Evolutionary conservation across 2,888 invertebrate genomes (phyloP), one percentile per base, ranked within the genome.

Genomic region (Erebia epiphron): DNA sequence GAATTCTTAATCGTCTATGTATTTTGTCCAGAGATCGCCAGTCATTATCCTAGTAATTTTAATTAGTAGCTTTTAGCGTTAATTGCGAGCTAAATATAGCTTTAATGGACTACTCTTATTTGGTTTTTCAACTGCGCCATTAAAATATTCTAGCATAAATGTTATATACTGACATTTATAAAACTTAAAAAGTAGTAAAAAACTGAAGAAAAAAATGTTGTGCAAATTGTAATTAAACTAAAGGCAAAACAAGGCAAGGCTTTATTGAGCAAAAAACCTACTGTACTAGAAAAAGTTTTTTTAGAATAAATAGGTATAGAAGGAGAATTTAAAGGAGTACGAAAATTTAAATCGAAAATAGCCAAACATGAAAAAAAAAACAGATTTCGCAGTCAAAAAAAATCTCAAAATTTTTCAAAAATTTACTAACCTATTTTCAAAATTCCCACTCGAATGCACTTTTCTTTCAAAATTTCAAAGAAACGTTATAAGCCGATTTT

Each of bases 41-140:
- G 35, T 57, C 14, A 26, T 57, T 35, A 57, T 57, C 8, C 57
- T 57, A 57, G 26, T 14, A 57, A 26, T 26, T 26, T 57, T n/a
- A 21, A 57, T 35, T n/a, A 35, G 26, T 1, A 26, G 57, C 57
- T 57, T 57, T 57, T 35, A 57, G 26, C 26, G 21, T 57, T 57
- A 57, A 57, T 57, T 57, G 35, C 14, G 14, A 26, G 57, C 57
- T 57, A 57, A 57, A 57, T 57, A 57, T 35, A 57, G 26, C 7
- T 57, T 14, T 21, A 13, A 21, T 56, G 14, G 13, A 50, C n/a
- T 8, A 50, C 14, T 14, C 21, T 9, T 21, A 11, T 56, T 11
- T 26, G n/a, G 26, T 57, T 35, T 21, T 26, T 57, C 21, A 11
- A 57, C 26, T 14, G 8, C 35, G n/a, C 26, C 8, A 14, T 57